Conservation (phyloP, 2,797 vertebrate genomes). For the Sebastes oblongus region DNA sequence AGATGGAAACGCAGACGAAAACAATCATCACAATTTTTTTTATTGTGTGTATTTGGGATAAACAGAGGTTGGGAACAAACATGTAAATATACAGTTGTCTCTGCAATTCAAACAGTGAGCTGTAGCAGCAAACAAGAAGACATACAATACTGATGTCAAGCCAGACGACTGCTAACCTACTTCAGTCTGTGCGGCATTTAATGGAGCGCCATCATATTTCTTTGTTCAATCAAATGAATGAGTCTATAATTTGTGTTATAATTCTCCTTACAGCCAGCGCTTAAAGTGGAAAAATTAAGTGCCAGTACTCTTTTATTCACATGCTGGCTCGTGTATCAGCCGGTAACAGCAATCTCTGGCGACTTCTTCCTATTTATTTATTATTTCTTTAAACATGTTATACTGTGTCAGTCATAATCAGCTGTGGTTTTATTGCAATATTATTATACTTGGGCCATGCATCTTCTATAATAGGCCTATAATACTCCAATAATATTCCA, state of each 20-base stretch:
- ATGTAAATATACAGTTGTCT: conserved; percentile 46
- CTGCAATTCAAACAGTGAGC: conserved; percentile 25
- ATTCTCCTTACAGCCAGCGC: not conserved
- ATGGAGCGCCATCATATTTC: not conserved
- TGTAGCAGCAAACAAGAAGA: conserved; percentile 34
- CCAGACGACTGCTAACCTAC: not conserved
- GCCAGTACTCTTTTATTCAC: too few relatives aligned
- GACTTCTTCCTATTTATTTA: too few relatives aligned
- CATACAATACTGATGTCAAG: not conserved
- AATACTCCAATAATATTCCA: too few relatives aligned
- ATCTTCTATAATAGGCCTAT: too few relatives aligned
- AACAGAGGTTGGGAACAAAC: conserved; percentile 40
- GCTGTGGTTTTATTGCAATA: too few relatives aligned
- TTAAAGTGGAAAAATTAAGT: too few relatives aligned
- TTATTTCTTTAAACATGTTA: too few relatives aligned
- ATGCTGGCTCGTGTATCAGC: too few relatives aligned
- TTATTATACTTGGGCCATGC: too few relatives aligned
- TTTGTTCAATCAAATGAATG: not conserved
- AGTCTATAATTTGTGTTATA: not conserved
- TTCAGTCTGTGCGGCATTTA: conserved; percentile 17
- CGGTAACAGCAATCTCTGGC: too few relatives aligned
- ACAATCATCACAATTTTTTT: conserved; percentile 18
- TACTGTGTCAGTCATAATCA: too few relatives aligned
- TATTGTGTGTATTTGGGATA: conserved; percentile 38
- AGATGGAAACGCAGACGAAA: conserved; percentile 45